phyloP scores from a whole-genome alignment of 1,140 invertebrate genomes.

The Acarapis woodi region DNA sequence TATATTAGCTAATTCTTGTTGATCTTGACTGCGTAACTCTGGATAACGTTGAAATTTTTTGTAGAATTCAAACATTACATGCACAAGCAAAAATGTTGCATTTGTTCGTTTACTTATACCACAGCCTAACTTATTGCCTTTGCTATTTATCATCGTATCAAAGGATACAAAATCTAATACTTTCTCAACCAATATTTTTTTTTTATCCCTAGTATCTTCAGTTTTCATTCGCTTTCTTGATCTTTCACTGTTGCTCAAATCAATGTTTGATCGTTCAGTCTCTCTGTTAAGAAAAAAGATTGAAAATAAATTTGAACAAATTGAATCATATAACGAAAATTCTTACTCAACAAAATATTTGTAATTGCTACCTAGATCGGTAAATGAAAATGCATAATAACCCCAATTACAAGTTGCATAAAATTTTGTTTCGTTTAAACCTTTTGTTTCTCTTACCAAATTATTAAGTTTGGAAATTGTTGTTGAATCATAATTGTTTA shows the following conservation, averaged over 20 bases:
- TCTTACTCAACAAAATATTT: conserved; percentile 42
- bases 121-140: conserved; percentile 16
- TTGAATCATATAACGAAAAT: conserved; percentile 30
- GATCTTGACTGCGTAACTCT: conserved; percentile 29
- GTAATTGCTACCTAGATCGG: conserved; percentile 53
- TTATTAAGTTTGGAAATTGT: conserved; percentile 42
- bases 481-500: conserved; percentile 35
- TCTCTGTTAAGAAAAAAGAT: conserved; percentile 13
- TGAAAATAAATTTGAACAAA: not conserved
- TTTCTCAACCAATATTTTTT: conserved; percentile 4
- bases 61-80: conserved; percentile 30
- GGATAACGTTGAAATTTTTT: conserved; percentile 34
- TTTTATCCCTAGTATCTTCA: conserved; percentile 11
- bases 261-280: conserved; percentile 12
- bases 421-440: conserved; percentile 39
- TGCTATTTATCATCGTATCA: conserved; percentile 14
- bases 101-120: conserved; percentile 9
- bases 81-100: conserved; percentile 5
- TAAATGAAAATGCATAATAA: conserved; percentile 64
- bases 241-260: conserved; percentile 14
- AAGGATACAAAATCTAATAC: conserved; percentile 6
- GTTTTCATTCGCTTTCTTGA: conserved; percentile 15
- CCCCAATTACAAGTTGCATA: conserved; percentile 76
- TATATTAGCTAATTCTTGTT: conserved; percentile 26
- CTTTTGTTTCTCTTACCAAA: conserved; percentile 30